Evolutionary conservation across 2,113 vertebrate species (phyloP), one percentile per base, ranked within the genome.

Genomic region (Amia ocellicauda): DNA sequence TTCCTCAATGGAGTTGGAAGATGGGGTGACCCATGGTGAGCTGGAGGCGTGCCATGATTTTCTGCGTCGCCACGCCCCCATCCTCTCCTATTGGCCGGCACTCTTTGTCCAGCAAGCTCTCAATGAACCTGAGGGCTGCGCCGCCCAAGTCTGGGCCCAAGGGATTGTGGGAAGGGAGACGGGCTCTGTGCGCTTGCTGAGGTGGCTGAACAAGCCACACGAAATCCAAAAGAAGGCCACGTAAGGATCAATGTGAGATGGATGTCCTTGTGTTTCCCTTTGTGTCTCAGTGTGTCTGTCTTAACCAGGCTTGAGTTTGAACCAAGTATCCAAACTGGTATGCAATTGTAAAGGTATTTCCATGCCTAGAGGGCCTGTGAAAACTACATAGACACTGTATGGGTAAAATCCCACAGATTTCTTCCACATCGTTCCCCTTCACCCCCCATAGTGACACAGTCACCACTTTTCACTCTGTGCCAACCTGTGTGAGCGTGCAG

Each of bases 91-190:
- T 57, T 87, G 87, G 72, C 93, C 93, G 0, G 63, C 72, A 2
- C 85, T 95, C 9, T 91, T 92, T 53, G 43, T 81, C 53, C 94
- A 96, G 76, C 89, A 91, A 73, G 93, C 91, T 7, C 74, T 91
- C 45, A 93, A 90, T 13, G 89, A 93, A 62, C 81, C 89, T 1
- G 50, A 40, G 0, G 59, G 68, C 0, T 85, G 83, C 0, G 50
- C 77, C 0, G 75, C 92, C 62, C 87, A 84, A 65, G 5, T 0
- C 24, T 93, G 93, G 83, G 92, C 89, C 10, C 64, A 73, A 11
- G 40, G 58, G 19, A 74, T 90, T 65, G 20, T 78, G 73, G 72
- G 63, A 13, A 70, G 63, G 36, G 72, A 54, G 71, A 14, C 7
- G 45, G 11, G 31, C 31, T 36, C 31, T 1, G 31, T 36, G 19